Evolutionary conservation across 1,140 invertebrate genomes (phyloP).

Genomic region (Himalopsyche phryganea): DNA sequence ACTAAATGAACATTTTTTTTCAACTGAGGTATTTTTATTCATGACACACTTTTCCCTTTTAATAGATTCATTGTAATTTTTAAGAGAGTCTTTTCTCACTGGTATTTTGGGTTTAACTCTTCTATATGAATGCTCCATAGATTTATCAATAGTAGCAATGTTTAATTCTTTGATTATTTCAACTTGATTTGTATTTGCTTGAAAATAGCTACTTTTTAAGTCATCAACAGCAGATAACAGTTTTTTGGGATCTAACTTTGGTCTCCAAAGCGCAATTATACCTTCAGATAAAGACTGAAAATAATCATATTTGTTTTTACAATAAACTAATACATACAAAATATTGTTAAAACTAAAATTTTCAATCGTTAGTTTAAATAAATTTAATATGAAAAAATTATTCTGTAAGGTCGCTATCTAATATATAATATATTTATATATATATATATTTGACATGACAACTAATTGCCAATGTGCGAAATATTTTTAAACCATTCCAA

Average conservation of each 20-base stretch:
- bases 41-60: background rate
- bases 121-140: background rate
- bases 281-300: conserved; percentile 45
- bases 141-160: too few relatives aligned
- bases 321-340: too few relatives aligned
- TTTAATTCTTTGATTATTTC: background rate
- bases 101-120: conserved; percentile 25
- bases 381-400: too few relatives aligned
- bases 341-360: too few relatives aligned
- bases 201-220: conserved; percentile 39
- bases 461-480: too few relatives aligned
- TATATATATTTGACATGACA: too few relatives aligned
- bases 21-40: conserved; percentile 3
- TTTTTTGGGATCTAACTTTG: conserved; percentile 43
- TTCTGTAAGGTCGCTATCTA: too few relatives aligned
- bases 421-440: too few relatives aligned
- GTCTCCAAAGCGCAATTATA: conserved; percentile 44
- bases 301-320: background rate
- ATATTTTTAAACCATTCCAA: too few relatives aligned
- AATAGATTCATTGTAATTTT: conserved; percentile 8
- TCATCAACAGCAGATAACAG: conserved; percentile 43
- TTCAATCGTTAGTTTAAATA: too few relatives aligned
- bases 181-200: background rate
- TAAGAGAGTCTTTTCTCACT: conserved; percentile 20
- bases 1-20: conserved; percentile 41